Conservation (phyloP, 2,113 vertebrate genomes). For the Sinocyclocheilus rhinocerous region DNA sequence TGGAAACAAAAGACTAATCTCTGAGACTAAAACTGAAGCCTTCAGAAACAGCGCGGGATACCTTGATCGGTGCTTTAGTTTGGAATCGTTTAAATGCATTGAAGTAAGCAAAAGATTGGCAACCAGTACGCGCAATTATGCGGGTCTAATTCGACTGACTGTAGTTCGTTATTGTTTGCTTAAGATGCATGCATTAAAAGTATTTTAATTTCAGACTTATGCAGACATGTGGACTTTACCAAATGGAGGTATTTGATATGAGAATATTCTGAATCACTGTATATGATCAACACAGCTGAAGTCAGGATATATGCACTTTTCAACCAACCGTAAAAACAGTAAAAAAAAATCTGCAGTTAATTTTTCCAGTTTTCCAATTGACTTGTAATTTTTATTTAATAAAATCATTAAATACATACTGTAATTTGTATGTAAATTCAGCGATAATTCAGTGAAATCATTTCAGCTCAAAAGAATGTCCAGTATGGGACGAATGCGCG, state of each 20-base stretch:
- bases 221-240: not conserved
- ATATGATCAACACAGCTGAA: not conserved
- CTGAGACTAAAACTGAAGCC: conserved; percentile 50
- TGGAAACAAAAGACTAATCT: conserved; percentile 77
- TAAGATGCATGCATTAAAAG: not conserved
- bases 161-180: not conserved
- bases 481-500: conserved; percentile 46
- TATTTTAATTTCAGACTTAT: not conserved
- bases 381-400: not conserved
- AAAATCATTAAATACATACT: not conserved
- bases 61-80: conserved; percentile 38
- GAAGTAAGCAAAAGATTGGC: conserved; percentile 29
- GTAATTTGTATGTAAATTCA: not conserved
- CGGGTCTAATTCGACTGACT: not conserved
- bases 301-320: not conserved
- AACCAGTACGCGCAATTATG: not conserved
- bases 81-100: conserved; percentile 21
- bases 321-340: too few relatives aligned
- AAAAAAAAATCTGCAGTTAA: too few relatives aligned
- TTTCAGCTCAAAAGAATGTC: conserved; percentile 47
- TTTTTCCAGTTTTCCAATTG: not conserved
- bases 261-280: not conserved
- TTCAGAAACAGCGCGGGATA: conserved; percentile 47
- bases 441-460: conserved; percentile 14
- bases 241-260: not conserved